These are phyloP conservation scores for Machimus atricapillus DNA, from an alignment of 2,888 invertebrate genomes.

Conservation along the genomic window DNA sequence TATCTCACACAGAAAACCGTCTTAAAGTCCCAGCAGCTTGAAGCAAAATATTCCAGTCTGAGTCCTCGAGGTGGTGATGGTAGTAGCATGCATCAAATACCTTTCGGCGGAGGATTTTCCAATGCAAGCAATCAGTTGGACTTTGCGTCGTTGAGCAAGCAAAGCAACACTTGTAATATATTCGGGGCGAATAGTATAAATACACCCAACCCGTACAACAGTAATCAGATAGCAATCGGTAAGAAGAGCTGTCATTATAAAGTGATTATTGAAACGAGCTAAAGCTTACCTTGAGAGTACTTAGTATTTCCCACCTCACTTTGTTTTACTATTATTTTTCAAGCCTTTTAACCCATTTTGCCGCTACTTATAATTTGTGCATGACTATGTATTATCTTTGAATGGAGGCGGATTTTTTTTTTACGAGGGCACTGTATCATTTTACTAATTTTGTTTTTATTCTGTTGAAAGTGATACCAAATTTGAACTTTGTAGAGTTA, in stretches of 20 bases:
- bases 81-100: slow-evolving; percentile 33
- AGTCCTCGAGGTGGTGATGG: slow-evolving; percentile 19
- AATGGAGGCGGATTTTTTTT: slow-evolving; percentile 1
- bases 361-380: slow-evolving; percentile 16
- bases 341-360: slow-evolving; percentile 8
- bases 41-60: slow-evolving; percentile 47
- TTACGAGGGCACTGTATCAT: background rate
- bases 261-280: slow-evolving; percentile 12
- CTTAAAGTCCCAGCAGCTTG: slow-evolving; percentile 55
- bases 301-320: background rate
- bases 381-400: slow-evolving; percentile 1
- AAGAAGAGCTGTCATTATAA: slow-evolving; percentile 46
- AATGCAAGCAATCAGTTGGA: slow-evolving; percentile 51
- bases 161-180: slow-evolving; percentile 50
- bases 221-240: slow-evolving; percentile 53
- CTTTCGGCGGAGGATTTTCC: slow-evolving; percentile 49
- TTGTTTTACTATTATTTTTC: background rate
- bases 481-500: background rate
- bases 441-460: background rate
- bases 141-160: slow-evolving; percentile 51
- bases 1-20: slow-evolving; percentile 65
- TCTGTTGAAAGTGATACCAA: background rate
- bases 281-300: slow-evolving; percentile 21
- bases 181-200: slow-evolving; percentile 48
- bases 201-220: slow-evolving; percentile 50